A percentile compares a stretch with the other conserved stretches of the same genome.
These are phyloP conservation scores for Stegana nigrithorax DNA, from an alignment of 2,888 invertebrate genomes.

Conservation along the genomic window DNA sequence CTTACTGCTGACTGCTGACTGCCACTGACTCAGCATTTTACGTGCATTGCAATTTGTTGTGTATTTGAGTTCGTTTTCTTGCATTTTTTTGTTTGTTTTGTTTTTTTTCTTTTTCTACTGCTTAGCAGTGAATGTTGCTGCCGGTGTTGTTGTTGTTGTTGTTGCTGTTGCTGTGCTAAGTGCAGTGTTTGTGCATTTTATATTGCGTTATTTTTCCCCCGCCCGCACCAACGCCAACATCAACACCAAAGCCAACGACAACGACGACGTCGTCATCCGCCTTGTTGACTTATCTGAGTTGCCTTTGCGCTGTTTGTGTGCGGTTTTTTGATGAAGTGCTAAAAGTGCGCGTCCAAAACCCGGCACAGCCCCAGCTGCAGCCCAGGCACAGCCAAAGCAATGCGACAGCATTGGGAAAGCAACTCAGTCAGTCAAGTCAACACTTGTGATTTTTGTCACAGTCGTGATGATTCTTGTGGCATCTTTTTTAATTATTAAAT, in stretches of 20 bases:
- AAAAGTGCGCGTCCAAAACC: constrained; percentile 14
- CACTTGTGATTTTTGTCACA: constrained; percentile 13
- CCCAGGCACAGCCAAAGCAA: too few species aligned
- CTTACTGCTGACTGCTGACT: background rate
- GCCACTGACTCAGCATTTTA: background rate
- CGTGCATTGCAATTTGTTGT: background rate
- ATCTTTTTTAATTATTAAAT: constrained; percentile 12
- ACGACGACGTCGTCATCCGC: too few species aligned
- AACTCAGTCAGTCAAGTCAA: constrained; percentile 7
- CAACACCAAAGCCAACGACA: too few species aligned
- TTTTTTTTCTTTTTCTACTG: too few species aligned
- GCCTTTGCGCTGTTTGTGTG: constrained; percentile 19
- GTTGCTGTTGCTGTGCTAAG: too few species aligned
- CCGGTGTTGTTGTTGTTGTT: too few species aligned
- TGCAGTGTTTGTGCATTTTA: constrained; percentile 52
- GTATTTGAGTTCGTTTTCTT: background rate
- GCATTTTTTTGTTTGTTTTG: too few species aligned
- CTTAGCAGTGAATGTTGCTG: too few species aligned
- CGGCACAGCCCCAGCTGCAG: too few species aligned
- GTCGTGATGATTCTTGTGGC: background rate
- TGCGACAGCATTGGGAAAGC: too few species aligned
- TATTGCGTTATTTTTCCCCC: constrained; percentile 32
- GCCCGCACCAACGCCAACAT: too few species aligned
- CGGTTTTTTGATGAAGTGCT: constrained; percentile 19
- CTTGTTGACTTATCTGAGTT: constrained; percentile 52